Base-by-base conservation (phyloP, 2,797 vertebrate genomes). In the Leptodactylus fallax region DNA sequence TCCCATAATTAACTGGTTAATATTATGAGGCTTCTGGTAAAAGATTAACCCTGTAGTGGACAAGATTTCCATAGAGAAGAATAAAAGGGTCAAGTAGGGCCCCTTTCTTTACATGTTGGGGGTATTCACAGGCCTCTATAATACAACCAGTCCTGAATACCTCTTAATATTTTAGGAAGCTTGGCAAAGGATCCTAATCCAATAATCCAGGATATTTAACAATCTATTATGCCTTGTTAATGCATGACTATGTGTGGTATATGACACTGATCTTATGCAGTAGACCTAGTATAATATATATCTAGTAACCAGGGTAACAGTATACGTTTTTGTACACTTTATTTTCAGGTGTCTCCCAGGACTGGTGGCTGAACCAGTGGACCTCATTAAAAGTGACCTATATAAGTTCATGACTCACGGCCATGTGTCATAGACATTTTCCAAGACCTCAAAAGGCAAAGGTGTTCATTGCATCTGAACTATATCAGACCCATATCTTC, bases 321-420 rank as follows among this genome's bases (percentile, higher is more conserved):
- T 76, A 13, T 9, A 19, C n/a, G 69, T 17, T 17, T 13, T 7
- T 47, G 69, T 17, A 51, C 21, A n/a, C 49, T 51, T 76, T n/a
- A 49, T 23, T 76, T 53, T 76, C 6, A 13, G 49, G 19, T 49
- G 10, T 76, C 13, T 76, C 72, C 5, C 47, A 53, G 45, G 72
- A 11, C 47, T 53, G 47, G 21, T n/a, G 21, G 16, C 19, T 63
- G 58, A 47, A 81, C 56, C 58, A 81, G 16, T 79, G 27, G 58
- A 81, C 56, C 10, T 61, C 67, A 82, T 82, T 82, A 82, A 63
- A 49, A 12, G 49, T 67, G 61, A 49, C 27, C n/a, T 69, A 58
- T 67, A 25, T 69, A 67, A 82, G 45, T 16, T 47, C 36, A n/a
- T 81, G 79, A 58, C 79, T 63, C 47, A 19, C 23, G 23, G 5